Base-by-base conservation (phyloP, 2,113 vertebrate genomes). In the Mormyrus iriodes region DNA sequence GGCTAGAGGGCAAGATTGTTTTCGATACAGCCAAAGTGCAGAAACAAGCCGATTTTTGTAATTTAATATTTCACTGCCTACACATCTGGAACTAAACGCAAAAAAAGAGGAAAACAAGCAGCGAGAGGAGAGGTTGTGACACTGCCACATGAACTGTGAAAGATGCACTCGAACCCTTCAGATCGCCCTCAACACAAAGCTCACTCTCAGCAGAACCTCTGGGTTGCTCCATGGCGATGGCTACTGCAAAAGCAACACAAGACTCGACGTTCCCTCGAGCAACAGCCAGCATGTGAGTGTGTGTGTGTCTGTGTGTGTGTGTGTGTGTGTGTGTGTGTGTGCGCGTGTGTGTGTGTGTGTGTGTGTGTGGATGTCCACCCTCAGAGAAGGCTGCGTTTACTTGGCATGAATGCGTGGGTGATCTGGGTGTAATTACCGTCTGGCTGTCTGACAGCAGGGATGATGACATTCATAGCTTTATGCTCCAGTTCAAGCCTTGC, bases 381-480 rank as follows among this genome's bases (percentile, higher is more conserved):
- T 86, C 91, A 91, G 90, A 93, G 93, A 94, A 94, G 95, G 93
- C 94, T 94, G 94, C 94, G 93, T 92, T 95, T 94, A 94, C 94
- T 96, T 96, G 95, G 95, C 95, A 94, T 94, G 94, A 93, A 94
- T 92, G 89, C 91, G 90, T 92, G 96, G 96, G 95, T 96, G 95
- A 96, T 96, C 96, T 96, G 95, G 95, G 95, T 96, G 95, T 95
- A 95, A 96, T 96, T 96, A 96, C 93, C 90, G 94, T 93, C 95
- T 96, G 96, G 96, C 96, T 93, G 92, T 92, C 92, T 91, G 92
- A 95, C 94, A 95, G 94, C 93, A 92, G 93, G 94, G 94, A 95
- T 95, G 95, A 96, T 96, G 95, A 95, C 95, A 96, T 96, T 94
- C 95, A 95, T 94, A 88, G 93, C 94, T 95, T 94, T 94, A 93